These are phyloP conservation scores for Drosophila pseudoobscura DNA, from an alignment of 1,140 invertebrate species.

Conservation along the genomic window DNA sequence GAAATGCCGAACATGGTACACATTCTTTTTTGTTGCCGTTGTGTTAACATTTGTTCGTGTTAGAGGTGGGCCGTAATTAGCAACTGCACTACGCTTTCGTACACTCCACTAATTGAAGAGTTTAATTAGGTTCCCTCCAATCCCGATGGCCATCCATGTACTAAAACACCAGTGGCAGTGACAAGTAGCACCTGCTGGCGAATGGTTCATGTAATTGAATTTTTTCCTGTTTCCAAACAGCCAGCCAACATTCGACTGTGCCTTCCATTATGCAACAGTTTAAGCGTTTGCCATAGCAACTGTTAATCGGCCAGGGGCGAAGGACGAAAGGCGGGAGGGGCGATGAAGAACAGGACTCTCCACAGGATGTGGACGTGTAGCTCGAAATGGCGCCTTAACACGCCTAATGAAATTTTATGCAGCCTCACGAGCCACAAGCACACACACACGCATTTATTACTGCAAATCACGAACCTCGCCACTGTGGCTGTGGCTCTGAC, in stretches of 20 bases:
- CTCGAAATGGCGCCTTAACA: conserved; percentile 67
- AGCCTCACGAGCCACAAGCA: conserved; percentile 54
- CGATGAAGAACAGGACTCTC: too few species aligned
- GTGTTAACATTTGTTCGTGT: conserved; percentile 27
- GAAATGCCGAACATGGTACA: conserved; percentile 28
- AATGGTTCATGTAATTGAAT: conserved; percentile 63
- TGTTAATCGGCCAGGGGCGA: conserved; percentile 25
- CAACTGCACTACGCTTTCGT: conserved; percentile 11
- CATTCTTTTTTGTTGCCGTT: background rate
- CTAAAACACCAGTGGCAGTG: conserved; percentile 1
- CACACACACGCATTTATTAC: conserved; percentile 59
- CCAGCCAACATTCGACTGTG: conserved; percentile 22
- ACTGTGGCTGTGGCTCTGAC: background rate
- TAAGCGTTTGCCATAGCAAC: conserved; percentile 49
- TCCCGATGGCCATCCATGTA: conserved; percentile 13
- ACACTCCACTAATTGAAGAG: conserved; percentile 43
- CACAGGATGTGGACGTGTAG: conserved; percentile 26
- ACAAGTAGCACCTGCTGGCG: background rate
- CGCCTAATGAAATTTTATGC: conserved; percentile 79
- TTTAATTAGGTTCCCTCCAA: conserved; percentile 49
- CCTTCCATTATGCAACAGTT: conserved; percentile 70
- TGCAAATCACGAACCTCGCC: conserved; percentile 56
- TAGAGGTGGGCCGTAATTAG: conserved; percentile 33
- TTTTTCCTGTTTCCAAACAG: conserved; percentile 1
- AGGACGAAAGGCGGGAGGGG: background rate